phyloP scores from a whole-genome alignment of 2,888 invertebrate species.

The Venustoraphidia nigricollis region DNA sequence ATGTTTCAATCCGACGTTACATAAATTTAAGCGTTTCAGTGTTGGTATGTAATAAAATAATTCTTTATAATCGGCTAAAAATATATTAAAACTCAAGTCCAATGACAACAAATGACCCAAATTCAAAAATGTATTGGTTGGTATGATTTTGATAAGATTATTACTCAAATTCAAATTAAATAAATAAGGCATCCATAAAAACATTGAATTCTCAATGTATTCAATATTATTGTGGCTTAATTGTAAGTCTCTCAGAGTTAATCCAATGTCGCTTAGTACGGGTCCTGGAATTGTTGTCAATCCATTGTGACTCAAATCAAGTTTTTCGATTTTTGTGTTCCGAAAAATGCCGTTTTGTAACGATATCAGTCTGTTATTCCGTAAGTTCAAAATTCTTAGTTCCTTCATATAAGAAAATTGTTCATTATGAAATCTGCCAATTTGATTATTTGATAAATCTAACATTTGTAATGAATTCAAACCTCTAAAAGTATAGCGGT shows the following conservation, averaged over 20 bases:
- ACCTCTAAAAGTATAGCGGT: too few species aligned
- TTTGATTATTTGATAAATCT: constrained; percentile 50
- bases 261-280: too few species aligned
- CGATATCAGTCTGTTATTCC: constrained; percentile 49
- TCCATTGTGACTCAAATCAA: constrained; percentile 43
- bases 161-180: constrained; percentile 48
- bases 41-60: too few species aligned
- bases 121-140: constrained; percentile 54
- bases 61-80: too few species aligned
- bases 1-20: too few species aligned
- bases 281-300: too few species aligned
- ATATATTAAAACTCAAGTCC: too few species aligned
- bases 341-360: constrained; percentile 55
- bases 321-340: constrained; percentile 47
- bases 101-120: too few species aligned
- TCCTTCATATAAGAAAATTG: constrained; percentile 47
- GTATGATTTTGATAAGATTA: constrained; percentile 48
- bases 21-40: too few species aligned
- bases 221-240: constrained; percentile 34
- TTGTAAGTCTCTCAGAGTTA: too few species aligned
- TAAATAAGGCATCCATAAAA: constrained; percentile 22
- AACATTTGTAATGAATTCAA: constrained; percentile 42
- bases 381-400: constrained; percentile 51
- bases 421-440: constrained; percentile 44
- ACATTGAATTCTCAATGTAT: too few species aligned